Percentiles rank a stretch among this genome's conserved stretches.
Conservation (phyloP, 2,113 vertebrate species). For the human region GRCh38 chr14:54283001-54283500, state of each 20-base stretch:
- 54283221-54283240: neutral
- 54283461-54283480: neutral
- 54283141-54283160: too few species aligned
- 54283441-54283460: constrained; percentile 33
- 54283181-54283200: neutral
- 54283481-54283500: neutral
- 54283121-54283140: too few species aligned
- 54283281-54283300: neutral
- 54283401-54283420: constrained; percentile 12
- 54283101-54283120: too few species aligned
- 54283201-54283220: neutral
- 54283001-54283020: too few species aligned
- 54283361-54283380: neutral
- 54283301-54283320: neutral
- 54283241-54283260: neutral
- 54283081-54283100: too few species aligned
- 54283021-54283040: too few species aligned
- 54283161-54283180: too few species aligned
- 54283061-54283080: too few species aligned
- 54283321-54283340: neutral
- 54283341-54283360: neutral
- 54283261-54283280: neutral
- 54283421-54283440: constrained; percentile 4
- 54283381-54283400: constrained; percentile 2
- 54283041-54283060: too few species aligned